Conservation (phyloP, 2,113 vertebrate genomes). For the Gavia stellata region DNA sequence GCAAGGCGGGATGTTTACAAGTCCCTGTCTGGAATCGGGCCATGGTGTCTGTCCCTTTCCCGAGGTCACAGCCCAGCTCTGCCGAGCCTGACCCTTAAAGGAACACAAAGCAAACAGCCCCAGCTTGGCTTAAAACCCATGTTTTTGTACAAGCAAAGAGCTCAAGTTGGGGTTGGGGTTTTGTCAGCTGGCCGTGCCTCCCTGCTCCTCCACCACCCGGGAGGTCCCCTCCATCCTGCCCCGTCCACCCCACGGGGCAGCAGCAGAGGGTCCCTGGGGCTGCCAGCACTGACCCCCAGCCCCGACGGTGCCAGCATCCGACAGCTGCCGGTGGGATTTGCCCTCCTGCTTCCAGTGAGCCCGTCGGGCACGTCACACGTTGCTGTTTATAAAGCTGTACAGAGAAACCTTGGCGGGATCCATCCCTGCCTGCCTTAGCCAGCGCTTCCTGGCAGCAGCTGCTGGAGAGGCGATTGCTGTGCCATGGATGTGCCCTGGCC, state of each 20-base stretch:
- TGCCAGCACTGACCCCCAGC: background rate
- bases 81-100: background rate
- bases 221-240: background rate
- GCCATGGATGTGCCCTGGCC: background rate
- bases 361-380: fast-evolving
- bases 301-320: background rate
- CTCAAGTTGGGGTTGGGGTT: background rate
- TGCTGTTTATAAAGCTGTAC: background rate
- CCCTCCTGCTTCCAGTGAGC: background rate
- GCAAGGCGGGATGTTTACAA: background rate
- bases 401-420: background rate
- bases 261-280: background rate
- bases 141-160: background rate
- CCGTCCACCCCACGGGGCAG: background rate
- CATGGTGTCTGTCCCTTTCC: background rate
- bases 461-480: background rate
- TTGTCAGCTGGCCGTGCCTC: background rate
- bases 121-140: background rate
- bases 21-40: background rate
- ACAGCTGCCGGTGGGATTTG: background rate
- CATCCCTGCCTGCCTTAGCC: background rate
- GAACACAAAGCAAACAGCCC: background rate
- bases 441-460: background rate
- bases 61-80: background rate
- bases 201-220: background rate